Evolutionary conservation across 2,797 vertebrate genomes (phyloP).

Genomic region (Melanotaenia nigrans): DNA sequence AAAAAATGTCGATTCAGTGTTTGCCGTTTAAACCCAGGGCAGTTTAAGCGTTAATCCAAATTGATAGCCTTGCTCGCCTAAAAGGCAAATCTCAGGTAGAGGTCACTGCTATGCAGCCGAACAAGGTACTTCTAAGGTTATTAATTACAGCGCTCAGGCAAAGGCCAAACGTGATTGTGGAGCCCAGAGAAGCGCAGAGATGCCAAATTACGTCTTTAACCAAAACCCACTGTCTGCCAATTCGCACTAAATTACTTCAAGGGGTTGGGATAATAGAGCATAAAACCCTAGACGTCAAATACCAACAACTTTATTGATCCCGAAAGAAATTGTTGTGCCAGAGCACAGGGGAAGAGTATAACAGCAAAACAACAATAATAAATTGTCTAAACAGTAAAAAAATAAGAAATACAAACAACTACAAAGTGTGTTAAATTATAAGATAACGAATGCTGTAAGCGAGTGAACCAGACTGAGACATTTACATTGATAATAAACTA

Average conservation of each 20-base stretch:
- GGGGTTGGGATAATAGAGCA: background rate
- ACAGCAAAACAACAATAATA: no score
- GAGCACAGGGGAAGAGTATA: no score
- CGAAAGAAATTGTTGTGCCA: no score
- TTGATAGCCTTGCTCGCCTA: constrained; percentile 21
- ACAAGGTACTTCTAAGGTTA: constrained; percentile 54
- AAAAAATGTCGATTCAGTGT: constrained; percentile 17
- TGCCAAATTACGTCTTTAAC: constrained; percentile 54
- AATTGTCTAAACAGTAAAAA: no score
- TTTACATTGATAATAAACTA: no score
- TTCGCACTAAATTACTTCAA: constrained; percentile 14
- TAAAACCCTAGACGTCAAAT: background rate
- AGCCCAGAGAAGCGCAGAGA: constrained; percentile 15
- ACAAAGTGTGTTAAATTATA: no score
- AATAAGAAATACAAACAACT: no score
- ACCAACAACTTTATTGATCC: no score
- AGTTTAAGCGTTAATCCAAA: constrained; percentile 40
- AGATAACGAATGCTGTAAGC: no score
- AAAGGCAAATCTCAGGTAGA: constrained; percentile 25
- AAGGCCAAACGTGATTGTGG: constrained; percentile 46
- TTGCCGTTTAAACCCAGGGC: constrained; percentile 21
- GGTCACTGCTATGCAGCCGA: constrained; percentile 52
- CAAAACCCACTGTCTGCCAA: constrained; percentile 16
- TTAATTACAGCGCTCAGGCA: constrained; percentile 56
- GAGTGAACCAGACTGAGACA: no score